Base-by-base conservation (phyloP, 2,888 invertebrate genomes). In the Parelbella ahira region DNA sequence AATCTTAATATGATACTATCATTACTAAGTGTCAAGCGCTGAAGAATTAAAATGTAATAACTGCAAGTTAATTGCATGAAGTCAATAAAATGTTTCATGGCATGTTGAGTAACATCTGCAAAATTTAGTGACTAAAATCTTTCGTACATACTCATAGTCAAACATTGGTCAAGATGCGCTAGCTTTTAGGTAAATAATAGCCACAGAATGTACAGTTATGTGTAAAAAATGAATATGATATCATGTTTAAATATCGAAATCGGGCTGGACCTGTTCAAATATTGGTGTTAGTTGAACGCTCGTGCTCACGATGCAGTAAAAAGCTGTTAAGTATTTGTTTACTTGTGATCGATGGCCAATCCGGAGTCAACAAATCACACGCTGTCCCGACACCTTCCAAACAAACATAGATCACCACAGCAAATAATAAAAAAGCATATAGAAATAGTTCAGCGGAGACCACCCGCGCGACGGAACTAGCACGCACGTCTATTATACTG, bases 341-440 rank as follows among this genome's bases (percentile, higher is more conserved):
- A 32, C 53, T 61, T 56, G 65, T 69, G 67, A 73, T 68, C 63
- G 71, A 79, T 78, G 75, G 63, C 66, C 69, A 65, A 71, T 76
- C 76, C 67, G 73, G 59, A 63, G 57, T 60, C 63, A 69, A 83
- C 83, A 81, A 83, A 82, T 82, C 78, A 76, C 70, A 66, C 71
- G 61, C 64, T 61, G 69, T 75, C 70, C 76, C 75, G 72, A 82
- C 82, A 83, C 79, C 71, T 80, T 69, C 74, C 69, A 72, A 76
- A 68, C 74, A 71, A 75, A 82, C 76, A 78, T 81, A 78, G 76
- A 82, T 82, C 80, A 79, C 68, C 68, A 67, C 70, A 62, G 82
- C 81, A 83, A 83, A 84, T 80, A 82, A 74, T 76, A 81, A 78
- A 66, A 70, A 75, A 53, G 37, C 33, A 39, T 80, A 80, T 81